A percentile compares a stretch with the other conserved stretches of the same genome.
Evolutionary conservation across 2,797 vertebrate genomes (phyloP).

Genomic region (Dendrocincla fuliginosa): DNA sequence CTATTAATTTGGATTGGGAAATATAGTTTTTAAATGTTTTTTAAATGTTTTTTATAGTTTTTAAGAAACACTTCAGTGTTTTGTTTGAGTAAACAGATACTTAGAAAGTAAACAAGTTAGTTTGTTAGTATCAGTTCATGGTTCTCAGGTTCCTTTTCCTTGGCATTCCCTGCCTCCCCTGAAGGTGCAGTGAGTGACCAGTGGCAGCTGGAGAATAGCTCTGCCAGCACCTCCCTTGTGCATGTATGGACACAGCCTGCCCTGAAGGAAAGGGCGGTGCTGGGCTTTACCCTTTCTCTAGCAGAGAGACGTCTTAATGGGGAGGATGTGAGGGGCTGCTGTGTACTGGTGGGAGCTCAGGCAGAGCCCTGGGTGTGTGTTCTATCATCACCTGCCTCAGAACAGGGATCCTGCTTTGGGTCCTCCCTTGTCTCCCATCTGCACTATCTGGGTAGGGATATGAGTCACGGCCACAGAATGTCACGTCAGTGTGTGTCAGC

Average conservation of each 20-base stretch:
- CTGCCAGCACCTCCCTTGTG: not conserved
- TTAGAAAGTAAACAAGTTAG: not conserved
- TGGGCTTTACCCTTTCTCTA: not conserved
- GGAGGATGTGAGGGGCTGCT: not conserved
- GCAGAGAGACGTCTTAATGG: not conserved
- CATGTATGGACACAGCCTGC: rapidly evolving
- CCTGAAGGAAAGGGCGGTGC: not conserved
- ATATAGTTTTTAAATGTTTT: not conserved
- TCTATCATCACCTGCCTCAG: not conserved
- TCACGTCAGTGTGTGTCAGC: not conserved
- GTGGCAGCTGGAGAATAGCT: not conserved
- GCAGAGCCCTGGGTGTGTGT: not conserved
- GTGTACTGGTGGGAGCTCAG: not conserved
- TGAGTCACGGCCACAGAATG: not conserved
- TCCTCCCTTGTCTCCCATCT: not conserved
- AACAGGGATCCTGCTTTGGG: not conserved
- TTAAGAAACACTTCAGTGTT: not conserved
- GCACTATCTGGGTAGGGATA: not conserved
- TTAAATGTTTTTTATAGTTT: too few species aligned
- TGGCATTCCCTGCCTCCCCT: not conserved
- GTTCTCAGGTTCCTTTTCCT: not conserved
- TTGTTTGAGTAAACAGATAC: not conserved
- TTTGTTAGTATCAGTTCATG: not conserved
- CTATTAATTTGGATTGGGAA: not conserved
- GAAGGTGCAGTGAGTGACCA: not conserved